A percentile compares a stretch with the other conserved stretches of the same genome.
phyloP scores from a whole-genome alignment of 2,113 vertebrate genomes.

The Butorides virescens region DNA sequence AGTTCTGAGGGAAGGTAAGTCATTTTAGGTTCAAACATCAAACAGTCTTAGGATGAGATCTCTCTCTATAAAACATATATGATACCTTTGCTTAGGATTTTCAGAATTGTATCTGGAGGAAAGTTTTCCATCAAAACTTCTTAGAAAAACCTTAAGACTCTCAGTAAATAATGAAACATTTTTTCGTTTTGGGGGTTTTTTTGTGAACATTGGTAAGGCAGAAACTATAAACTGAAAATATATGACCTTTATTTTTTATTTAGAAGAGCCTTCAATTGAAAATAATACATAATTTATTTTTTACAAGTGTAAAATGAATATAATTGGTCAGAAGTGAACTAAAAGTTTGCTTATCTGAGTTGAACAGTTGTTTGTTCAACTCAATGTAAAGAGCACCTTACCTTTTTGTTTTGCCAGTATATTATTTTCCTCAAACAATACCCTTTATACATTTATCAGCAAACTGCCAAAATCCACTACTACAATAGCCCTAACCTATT shows the following conservation, averaged over 20 bases:
- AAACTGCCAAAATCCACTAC: neutral
- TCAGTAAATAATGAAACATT: neutral
- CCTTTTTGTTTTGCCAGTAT: neutral
- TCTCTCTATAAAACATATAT: neutral
- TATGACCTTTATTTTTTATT: neutral
- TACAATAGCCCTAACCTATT: neutral
- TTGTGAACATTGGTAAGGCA: neutral
- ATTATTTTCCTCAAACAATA: neutral
- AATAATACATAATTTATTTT: neutral
- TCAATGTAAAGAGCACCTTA: rapidly evolving
- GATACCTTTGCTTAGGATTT: neutral
- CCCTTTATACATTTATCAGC: neutral
- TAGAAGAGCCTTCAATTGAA: neutral
- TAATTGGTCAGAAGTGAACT: neutral
- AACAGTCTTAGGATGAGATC: neutral
- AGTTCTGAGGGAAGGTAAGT: neutral
- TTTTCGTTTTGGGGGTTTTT: neutral
- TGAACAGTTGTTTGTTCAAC: neutral
- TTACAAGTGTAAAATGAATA: neutral
- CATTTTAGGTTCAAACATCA: neutral
- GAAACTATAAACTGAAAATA: neutral
- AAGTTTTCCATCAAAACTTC: neutral
- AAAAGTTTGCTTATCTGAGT: neutral
- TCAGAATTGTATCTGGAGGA: neutral
- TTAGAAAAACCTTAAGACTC: neutral